phyloP scores from a whole-genome alignment of 2,797 vertebrate species.

The Brachyalestes nurse region DNA sequence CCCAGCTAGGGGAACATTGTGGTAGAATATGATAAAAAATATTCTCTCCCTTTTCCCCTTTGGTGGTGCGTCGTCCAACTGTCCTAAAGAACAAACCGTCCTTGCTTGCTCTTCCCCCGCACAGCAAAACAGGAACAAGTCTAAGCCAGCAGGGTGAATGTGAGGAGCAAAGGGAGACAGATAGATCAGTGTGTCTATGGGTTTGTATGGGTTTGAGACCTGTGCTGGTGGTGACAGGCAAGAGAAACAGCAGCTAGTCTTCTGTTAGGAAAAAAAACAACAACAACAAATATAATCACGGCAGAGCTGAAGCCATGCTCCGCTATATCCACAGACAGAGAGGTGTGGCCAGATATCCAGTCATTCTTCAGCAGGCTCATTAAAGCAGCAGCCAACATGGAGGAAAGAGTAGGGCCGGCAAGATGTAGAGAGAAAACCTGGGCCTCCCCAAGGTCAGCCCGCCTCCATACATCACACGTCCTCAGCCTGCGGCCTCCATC shows the following conservation, averaged over 20 bases:
- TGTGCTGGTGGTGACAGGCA: constrained; percentile 5
- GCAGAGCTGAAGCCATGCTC: constrained; percentile 13
- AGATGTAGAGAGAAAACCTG: constrained; percentile 33
- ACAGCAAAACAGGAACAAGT: constrained; percentile 21
- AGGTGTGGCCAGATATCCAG: constrained; percentile 17
- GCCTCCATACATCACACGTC: constrained; percentile 52
- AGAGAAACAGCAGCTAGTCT: constrained; percentile 33
- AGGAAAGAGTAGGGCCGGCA: constrained; percentile 23
- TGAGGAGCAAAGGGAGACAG: constrained; percentile 19
- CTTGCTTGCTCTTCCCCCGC: not conserved
- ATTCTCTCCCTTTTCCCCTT: too few species aligned
- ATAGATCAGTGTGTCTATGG: constrained; percentile 21
- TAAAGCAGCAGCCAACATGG: constrained; percentile 45
- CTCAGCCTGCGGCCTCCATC: constrained; percentile 38
- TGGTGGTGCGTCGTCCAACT: too few species aligned
- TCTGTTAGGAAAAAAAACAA: constrained; percentile 17
- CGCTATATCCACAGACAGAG: constrained; percentile 21
- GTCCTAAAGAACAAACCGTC: too few species aligned
- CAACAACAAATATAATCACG: constrained; percentile 6
- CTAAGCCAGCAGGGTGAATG: constrained; percentile 20
- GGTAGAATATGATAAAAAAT: too few species aligned
- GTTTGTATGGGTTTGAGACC: constrained; percentile 10
- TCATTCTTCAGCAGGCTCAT: constrained; percentile 53
- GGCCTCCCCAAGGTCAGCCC: constrained; percentile 53
- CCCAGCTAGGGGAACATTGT: too few species aligned